These are phyloP conservation scores for Mus musculus DNA, from an alignment of 2,113 vertebrate species.

Conservation along the genomic window GRCm39 chr2:52757001-52757500, in stretches of 20 bases:
- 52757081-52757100: not conserved
- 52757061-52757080: not conserved
- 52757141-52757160: not conserved
- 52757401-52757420: not conserved
- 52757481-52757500: too few relatives aligned
- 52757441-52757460: too few relatives aligned
- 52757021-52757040: not conserved
- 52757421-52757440: too few relatives aligned
- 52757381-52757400: not conserved
- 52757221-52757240: not conserved
- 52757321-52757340: not conserved
- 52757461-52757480: too few relatives aligned
- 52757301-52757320: not conserved
- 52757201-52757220: not conserved
- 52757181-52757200: not conserved
- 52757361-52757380: not conserved
- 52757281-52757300: not conserved
- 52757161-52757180: not conserved
- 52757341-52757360: not conserved
- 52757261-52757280: constrained; percentile 16
- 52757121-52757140: not conserved
- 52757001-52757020: not conserved
- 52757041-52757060: not conserved
- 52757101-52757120: not conserved
- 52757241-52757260: constrained; percentile 14